Percentiles rank a stretch among this genome's conserved stretches.
Evolutionary conservation across 1,140 invertebrate species (phyloP).

Genomic region (Yoshiicerus persimilis): DNA sequence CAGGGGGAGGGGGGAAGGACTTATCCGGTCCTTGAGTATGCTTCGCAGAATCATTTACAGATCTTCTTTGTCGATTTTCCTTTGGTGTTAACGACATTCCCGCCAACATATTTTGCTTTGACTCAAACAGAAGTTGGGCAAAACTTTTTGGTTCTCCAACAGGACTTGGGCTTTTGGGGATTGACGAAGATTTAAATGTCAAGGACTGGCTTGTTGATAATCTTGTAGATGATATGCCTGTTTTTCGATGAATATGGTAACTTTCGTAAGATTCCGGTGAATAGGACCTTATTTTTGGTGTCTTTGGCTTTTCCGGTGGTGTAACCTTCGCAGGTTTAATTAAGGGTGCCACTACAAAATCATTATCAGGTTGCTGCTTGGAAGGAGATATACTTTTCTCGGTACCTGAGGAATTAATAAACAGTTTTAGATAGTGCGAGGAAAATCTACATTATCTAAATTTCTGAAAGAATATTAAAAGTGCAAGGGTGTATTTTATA

Average conservation of each 20-base stretch:
- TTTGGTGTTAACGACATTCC: conserved; percentile 32
- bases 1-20: not conserved
- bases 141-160: not conserved
- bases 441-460: too few species aligned
- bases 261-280: not conserved
- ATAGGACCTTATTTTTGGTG: not conserved
- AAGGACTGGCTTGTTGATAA: not conserved
- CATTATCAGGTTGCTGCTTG: not conserved
- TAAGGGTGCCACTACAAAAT: not conserved
- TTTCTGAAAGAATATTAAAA: not conserved
- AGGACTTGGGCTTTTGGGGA: not conserved
- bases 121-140: conserved; percentile 31
- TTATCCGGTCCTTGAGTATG: not conserved
- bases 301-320: not conserved
- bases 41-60: not conserved
- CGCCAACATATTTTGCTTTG: conserved; percentile 47
- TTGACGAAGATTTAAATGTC: not conserved
- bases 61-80: conserved; percentile 29
- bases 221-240: not conserved
- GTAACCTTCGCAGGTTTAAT: not conserved
- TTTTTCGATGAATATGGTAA: not conserved
- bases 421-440: too few species aligned
- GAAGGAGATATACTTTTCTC: not conserved
- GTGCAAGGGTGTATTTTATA: not conserved
- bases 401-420: too few species aligned